Conservation (phyloP, 2,888 invertebrate species). For the Sinohyriopsis cumingii region DNA sequence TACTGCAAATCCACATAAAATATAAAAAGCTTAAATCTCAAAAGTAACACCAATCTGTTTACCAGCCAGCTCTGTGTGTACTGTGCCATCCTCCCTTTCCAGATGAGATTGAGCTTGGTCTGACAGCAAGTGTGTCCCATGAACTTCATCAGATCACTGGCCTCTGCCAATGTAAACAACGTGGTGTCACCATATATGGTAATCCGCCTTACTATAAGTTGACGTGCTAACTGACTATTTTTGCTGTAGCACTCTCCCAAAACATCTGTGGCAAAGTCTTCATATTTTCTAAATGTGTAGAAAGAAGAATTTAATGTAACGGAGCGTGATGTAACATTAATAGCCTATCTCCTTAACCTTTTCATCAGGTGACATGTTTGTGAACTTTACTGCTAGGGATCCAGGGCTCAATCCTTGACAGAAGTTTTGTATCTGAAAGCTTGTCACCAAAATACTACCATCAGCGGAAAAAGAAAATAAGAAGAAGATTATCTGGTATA, state of each 20-base stretch:
- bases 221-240: conserved; percentile 61
- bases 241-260: conserved; percentile 65
- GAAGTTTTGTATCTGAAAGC: no score
- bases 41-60: not conserved
- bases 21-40: no score
- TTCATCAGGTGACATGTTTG: no score
- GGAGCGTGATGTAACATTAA: no score
- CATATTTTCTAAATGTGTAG: conserved; percentile 55
- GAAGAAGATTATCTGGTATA: no score
- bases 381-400: no score
- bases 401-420: no score
- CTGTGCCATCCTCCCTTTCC: conserved; percentile 70
- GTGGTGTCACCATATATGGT: conserved; percentile 62
- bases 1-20: no score
- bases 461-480: no score
- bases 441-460: no score
- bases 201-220: conserved; percentile 61
- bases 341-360: no score
- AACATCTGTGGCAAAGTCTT: conserved; percentile 64
- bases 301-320: no score
- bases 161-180: conserved; percentile 65
- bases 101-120: conserved; percentile 70
- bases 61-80: conserved; percentile 69
- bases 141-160: conserved; percentile 67
- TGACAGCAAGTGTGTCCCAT: conserved; percentile 70